phyloP scores from a whole-genome alignment of 2,888 invertebrate genomes.

The Acanthosoma haemorrhoidale region DNA sequence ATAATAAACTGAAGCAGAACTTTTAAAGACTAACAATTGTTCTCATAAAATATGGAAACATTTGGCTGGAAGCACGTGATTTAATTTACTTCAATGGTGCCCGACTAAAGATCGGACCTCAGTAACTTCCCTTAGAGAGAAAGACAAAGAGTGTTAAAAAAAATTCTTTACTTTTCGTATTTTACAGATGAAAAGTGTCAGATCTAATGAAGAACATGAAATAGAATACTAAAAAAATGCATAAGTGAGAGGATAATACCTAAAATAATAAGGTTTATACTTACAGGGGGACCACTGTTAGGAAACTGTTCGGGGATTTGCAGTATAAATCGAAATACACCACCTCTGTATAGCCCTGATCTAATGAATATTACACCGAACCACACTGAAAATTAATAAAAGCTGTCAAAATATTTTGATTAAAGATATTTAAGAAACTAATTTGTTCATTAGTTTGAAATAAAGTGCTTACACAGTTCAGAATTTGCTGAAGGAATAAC shows the following conservation, averaged over 20 bases:
- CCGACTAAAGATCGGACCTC: no score
- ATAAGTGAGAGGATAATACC: background rate
- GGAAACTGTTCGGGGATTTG: slow-evolving; percentile 84
- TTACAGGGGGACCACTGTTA: slow-evolving; percentile 74
- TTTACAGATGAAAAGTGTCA: no score
- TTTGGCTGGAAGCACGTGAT: no score
- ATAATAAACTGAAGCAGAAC: no score
- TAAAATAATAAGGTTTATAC: slow-evolving; percentile 44
- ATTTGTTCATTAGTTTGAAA: slow-evolving; percentile 31
- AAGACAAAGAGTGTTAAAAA: no score
- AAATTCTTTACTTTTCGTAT: no score
- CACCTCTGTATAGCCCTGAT: slow-evolving; percentile 82
- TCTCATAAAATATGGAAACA: no score
- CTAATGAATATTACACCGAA: slow-evolving; percentile 86
- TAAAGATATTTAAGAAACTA: background rate
- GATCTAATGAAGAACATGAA: no score
- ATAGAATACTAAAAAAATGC: no score
- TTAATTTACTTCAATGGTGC: no score
- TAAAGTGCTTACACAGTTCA: slow-evolving; percentile 63
- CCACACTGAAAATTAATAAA: slow-evolving; percentile 64
- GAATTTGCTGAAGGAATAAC: slow-evolving; percentile 85
- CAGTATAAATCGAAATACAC: slow-evolving; percentile 83
- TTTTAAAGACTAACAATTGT: no score
- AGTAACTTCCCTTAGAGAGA: no score
- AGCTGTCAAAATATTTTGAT: slow-evolving; percentile 13